A percentile compares a stretch with the other conserved stretches of the same genome.
phyloP scores from a whole-genome alignment of 2,797 vertebrate species.

The Notolepis coatsorum region DNA sequence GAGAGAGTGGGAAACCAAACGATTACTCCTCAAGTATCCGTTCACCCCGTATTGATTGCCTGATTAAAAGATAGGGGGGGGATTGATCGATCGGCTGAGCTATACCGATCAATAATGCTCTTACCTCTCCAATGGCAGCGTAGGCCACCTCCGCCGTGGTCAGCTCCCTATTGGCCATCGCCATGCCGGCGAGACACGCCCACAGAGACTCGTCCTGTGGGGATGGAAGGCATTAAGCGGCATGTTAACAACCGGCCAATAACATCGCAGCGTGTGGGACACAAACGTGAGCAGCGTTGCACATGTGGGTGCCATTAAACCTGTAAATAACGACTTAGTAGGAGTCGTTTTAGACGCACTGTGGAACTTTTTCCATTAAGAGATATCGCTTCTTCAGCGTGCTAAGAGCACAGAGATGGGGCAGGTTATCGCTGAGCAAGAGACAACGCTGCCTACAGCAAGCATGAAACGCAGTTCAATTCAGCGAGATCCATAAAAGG shows the following conservation, averaged over 20 bases:
- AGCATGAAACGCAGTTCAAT: too few species aligned
- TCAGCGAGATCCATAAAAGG: too few species aligned
- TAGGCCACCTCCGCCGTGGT: constrained; percentile 93
- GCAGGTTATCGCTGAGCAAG: too few species aligned
- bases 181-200: constrained; percentile 96
- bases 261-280: too few species aligned
- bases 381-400: too few species aligned
- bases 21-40: not conserved
- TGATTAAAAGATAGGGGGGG: not conserved
- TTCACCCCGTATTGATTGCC: not conserved
- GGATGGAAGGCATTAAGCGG: constrained; percentile 17
- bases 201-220: constrained; percentile 91
- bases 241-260: not conserved
- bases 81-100: not conserved
- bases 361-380: not conserved
- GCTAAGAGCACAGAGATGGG: too few species aligned
- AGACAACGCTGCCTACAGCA: too few species aligned
- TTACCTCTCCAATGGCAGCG: constrained; percentile 92
- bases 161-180: constrained; percentile 91
- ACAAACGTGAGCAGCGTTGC: too few species aligned
- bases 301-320: too few species aligned
- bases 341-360: not conserved
- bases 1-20: not conserved
- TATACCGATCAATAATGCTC: constrained; percentile 12
- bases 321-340: too few species aligned